Conservation (phyloP, 2,888 invertebrate genomes). For the Steinernema scapterisci region DNA sequence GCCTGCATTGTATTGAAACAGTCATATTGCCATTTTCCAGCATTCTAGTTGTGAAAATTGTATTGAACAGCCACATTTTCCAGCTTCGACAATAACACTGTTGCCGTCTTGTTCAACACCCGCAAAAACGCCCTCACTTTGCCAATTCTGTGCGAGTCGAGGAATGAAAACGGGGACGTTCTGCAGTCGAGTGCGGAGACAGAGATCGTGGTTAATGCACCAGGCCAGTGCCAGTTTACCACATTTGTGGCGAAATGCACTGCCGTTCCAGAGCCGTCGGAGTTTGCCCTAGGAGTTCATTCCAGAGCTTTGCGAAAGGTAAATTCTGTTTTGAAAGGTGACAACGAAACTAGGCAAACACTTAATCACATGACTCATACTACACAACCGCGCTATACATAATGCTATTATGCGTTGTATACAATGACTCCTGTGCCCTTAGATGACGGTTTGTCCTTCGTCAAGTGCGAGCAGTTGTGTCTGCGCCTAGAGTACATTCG, state of each 20-base stretch:
- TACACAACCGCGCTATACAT: no score
- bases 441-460: no score
- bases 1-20: no score
- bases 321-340: not conserved
- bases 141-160: not conserved
- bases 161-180: not conserved
- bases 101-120: slow-evolving; percentile 9
- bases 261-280: not conserved
- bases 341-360: no score
- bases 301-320: not conserved
- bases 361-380: no score
- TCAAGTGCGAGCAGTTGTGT: no score
- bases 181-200: not conserved
- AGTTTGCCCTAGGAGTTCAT: not conserved
- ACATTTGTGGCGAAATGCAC: not conserved
- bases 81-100: not conserved
- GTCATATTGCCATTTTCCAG: not conserved
- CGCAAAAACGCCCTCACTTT: not conserved
- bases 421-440: no score
- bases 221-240: slow-evolving; percentile 11
- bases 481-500: no score
- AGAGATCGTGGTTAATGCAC: not conserved
- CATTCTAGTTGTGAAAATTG: not conserved
- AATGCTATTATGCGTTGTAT: no score
- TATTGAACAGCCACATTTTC: not conserved